These are phyloP conservation scores for Calonectris borealis DNA, from an alignment of 2,113 vertebrate genomes.

Conservation along the genomic window DNA sequence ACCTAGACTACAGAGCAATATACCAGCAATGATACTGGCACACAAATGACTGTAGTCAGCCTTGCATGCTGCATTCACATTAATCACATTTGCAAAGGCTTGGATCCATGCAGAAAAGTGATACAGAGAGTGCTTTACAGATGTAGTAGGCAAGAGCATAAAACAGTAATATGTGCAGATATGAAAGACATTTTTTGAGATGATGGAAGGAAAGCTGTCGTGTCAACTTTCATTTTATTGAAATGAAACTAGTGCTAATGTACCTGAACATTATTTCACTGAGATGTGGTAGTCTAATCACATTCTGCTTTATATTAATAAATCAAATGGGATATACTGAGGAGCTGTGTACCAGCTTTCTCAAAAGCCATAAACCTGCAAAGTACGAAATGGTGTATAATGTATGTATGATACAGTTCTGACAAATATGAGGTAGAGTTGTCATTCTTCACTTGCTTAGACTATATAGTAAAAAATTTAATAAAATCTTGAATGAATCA, in stretches of 20 bases:
- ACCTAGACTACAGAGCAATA: not conserved
- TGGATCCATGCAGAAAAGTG: not conserved
- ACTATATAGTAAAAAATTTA: not conserved
- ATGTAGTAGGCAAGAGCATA: not conserved
- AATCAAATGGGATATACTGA: conserved; percentile 20
- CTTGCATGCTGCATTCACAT: not conserved
- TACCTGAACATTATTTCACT: conserved; percentile 40
- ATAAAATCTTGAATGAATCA: not conserved
- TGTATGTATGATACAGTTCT: not conserved
- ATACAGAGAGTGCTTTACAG: not conserved
- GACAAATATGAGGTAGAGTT: conserved; percentile 8
- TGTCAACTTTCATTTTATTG: conserved; percentile 24
- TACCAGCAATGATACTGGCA: not conserved
- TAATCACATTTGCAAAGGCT: not conserved
- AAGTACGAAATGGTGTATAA: not conserved
- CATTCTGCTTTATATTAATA: conserved; percentile 55
- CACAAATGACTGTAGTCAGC: not conserved
- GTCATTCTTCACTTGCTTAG: conserved; percentile 3
- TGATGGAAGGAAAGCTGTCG: not conserved
- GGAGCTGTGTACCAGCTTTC: not conserved
- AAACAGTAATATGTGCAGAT: not conserved
- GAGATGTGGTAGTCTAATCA: conserved; percentile 33
- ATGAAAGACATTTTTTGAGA: not conserved
- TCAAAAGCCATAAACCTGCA: not conserved
- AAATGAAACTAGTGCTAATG: conserved; percentile 39